Evolutionary conservation across 2,797 vertebrate genomes (phyloP).

Genomic region (Anabacerthia variegaticeps): DNA sequence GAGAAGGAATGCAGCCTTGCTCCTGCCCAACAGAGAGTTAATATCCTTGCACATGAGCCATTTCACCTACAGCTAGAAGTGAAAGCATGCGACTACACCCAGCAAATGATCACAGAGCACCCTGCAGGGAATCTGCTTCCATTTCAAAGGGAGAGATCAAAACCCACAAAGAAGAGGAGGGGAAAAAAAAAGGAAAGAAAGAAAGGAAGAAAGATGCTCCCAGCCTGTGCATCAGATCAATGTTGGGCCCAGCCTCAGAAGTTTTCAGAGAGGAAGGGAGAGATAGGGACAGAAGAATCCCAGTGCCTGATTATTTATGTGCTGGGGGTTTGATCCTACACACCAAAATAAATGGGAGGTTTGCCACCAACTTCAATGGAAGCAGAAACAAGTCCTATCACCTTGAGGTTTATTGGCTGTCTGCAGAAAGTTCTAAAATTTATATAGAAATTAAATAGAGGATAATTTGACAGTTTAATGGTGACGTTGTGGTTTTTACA

Average conservation of each 20-base stretch:
- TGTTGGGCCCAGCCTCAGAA: conserved; percentile 43
- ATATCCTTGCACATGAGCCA: conserved; percentile 53
- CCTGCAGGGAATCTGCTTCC: conserved; percentile 70
- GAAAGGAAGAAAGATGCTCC: not conserved
- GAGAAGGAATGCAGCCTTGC: not conserved
- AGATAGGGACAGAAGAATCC: conserved; percentile 11
- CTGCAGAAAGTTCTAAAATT: conserved; percentile 23
- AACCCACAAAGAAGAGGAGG: not conserved
- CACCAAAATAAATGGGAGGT: conserved; percentile 36
- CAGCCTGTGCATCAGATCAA: conserved; percentile 52
- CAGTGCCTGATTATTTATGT: conserved; percentile 36
- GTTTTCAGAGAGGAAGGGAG: conserved; percentile 24
- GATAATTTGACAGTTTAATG: conserved; percentile 45
- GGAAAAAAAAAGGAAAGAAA: not conserved
- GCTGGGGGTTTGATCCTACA: conserved; percentile 49
- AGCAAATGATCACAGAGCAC: conserved; percentile 60
- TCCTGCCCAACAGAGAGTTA: conserved; percentile 57
- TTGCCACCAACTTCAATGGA: conserved; percentile 59
- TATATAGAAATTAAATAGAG: conserved; percentile 30
- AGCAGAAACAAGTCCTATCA: conserved; percentile 32
- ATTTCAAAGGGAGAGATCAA: conserved; percentile 72
- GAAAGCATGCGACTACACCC: conserved; percentile 71
- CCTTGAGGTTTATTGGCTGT: conserved; percentile 31
- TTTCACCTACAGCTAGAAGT: conserved; percentile 67
- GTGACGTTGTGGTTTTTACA: not conserved